A percentile compares a stretch with the other conserved stretches of the same genome.
These are phyloP conservation scores for Pogonocichla stellata DNA, from an alignment of 2,113 vertebrate genomes.

Conservation along the genomic window DNA sequence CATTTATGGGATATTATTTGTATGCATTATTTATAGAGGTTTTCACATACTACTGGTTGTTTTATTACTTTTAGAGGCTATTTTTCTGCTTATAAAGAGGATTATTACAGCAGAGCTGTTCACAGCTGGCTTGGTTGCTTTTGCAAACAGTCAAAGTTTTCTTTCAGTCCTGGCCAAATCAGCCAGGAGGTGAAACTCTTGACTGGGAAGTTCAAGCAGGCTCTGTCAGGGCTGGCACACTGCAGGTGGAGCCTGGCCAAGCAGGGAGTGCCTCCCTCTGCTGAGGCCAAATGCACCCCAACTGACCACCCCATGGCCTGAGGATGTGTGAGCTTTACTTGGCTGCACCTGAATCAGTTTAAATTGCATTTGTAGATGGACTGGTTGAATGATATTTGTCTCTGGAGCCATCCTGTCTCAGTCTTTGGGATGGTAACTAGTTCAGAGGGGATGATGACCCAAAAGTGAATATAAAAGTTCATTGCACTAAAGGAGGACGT, in stretches of 20 bases:
- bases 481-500: background rate
- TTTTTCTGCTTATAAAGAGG: background rate
- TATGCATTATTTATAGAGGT: background rate
- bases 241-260: background rate
- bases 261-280: background rate
- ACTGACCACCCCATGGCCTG: background rate
- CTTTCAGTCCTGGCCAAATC: background rate
- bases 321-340: background rate
- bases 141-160: background rate
- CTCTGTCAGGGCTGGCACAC: background rate
- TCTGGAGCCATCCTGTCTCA: background rate
- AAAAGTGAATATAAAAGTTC: background rate
- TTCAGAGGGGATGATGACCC: background rate
- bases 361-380: background rate
- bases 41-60: background rate
- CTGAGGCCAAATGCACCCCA: background rate
- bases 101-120: background rate
- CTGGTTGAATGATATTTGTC: background rate
- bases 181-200: background rate
- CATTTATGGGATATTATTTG: background rate
- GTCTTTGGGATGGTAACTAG: background rate
- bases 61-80: background rate
- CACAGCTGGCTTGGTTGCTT: background rate
- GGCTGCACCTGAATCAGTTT: background rate
- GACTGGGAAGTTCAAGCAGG: background rate